Percentiles rank a stretch among this genome's conserved stretches.
Evolutionary conservation across 2,113 vertebrate genomes (phyloP).

Genomic region (Charadrius vociferus): DNA sequence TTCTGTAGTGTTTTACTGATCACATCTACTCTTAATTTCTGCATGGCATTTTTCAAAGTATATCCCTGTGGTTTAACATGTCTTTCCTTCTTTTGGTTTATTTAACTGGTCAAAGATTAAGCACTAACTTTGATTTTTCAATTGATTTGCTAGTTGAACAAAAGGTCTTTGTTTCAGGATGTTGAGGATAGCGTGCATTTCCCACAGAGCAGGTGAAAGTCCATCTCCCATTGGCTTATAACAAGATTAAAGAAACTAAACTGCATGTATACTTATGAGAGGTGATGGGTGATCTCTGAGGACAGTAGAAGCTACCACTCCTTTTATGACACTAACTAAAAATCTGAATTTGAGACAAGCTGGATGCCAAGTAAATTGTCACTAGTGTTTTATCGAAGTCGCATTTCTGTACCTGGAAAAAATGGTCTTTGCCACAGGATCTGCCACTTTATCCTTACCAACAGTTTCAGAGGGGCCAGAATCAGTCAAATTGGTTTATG

Average conservation of each 20-base stretch:
- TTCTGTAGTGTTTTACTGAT: not conserved
- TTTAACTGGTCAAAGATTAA: not conserved
- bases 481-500: not conserved
- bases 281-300: not conserved
- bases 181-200: not conserved
- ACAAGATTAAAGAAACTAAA: not conserved
- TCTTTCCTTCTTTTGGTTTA: not conserved
- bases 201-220: not conserved
- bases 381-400: not conserved
- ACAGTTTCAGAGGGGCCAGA: not conserved
- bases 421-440: not conserved
- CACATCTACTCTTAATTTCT: not conserved
- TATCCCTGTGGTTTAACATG: not conserved
- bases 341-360: not conserved
- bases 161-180: not conserved
- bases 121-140: not conserved
- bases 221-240: not conserved
- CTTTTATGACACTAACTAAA: not conserved
- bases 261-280: not conserved
- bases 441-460: not conserved
- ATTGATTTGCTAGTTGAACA: not conserved
- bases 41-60: not conserved
- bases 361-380: not conserved
- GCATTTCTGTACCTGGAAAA: not conserved
- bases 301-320: not conserved